These are phyloP conservation scores for Laodelphax striatellus DNA, from an alignment of 1,140 invertebrate species.

Conservation along the genomic window DNA sequence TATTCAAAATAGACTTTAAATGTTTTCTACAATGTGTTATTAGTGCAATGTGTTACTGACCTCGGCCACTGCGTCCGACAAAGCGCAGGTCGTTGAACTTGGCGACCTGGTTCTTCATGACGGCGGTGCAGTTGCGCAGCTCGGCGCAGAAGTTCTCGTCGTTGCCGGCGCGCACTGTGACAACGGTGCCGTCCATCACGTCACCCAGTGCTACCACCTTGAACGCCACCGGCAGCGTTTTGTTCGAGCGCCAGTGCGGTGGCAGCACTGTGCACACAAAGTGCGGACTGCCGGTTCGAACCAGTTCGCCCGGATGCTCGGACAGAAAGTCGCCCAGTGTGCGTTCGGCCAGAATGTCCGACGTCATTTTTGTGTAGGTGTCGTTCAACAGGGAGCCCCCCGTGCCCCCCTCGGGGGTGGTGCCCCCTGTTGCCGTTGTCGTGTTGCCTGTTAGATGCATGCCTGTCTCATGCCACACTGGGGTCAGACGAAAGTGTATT, in stretches of 20 bases:
- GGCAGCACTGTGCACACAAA: constrained; percentile 85
- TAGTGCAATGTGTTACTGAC: constrained; percentile 37
- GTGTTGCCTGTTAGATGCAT: constrained; percentile 37
- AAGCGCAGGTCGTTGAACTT: constrained; percentile 98
- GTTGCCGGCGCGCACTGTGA: constrained; percentile 87
- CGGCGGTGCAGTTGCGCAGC: constrained; percentile 80
- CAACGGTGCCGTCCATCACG: constrained; percentile 87
- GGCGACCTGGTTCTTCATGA: constrained; percentile 96
- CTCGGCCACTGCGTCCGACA: constrained; percentile 91
- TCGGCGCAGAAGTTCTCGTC: constrained; percentile 96
- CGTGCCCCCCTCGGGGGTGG: constrained; percentile 32
- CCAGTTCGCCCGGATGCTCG: constrained; percentile 85
- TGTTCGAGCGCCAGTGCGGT: constrained; percentile 91
- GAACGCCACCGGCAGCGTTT: constrained; percentile 87
- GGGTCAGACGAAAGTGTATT: background rate
- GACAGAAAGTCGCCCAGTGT: constrained; percentile 67
- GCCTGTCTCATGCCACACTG: too few species aligned
- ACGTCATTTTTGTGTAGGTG: constrained; percentile 80
- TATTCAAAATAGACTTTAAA: too few species aligned
- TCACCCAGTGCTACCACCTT: constrained; percentile 88
- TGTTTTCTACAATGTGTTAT: too few species aligned
- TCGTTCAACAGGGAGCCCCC: constrained; percentile 52
- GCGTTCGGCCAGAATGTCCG: constrained; percentile 73
- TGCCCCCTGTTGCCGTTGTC: constrained; percentile 28
- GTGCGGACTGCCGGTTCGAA: constrained; percentile 87